phyloP scores from a whole-genome alignment of 2,113 vertebrate species.

The Rhabdornis inornatus region DNA sequence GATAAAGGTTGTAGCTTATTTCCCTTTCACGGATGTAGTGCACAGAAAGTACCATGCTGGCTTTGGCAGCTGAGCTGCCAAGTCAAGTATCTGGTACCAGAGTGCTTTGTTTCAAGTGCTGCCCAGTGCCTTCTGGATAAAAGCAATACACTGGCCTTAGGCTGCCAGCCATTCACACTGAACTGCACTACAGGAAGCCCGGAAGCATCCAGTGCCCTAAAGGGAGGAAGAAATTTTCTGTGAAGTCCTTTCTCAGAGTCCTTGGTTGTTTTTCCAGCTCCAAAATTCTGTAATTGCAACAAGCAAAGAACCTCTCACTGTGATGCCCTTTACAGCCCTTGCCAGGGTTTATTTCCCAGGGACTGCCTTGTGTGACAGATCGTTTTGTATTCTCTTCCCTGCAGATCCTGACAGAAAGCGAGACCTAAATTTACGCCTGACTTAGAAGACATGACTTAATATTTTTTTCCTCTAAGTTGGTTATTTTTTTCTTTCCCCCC shows the following conservation, averaged over 20 bases:
- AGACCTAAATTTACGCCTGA: neutral
- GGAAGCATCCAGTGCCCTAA: neutral
- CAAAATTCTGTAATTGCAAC: neutral
- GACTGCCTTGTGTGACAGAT: neutral
- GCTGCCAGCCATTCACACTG: neutral
- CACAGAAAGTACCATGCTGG: neutral
- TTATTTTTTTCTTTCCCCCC: fast-evolving
- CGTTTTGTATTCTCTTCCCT: neutral
- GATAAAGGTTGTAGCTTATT: neutral
- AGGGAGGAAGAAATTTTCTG: neutral
- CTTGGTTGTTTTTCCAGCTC: neutral
- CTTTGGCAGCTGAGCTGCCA: slow-evolving; percentile 7
- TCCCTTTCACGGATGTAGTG: neutral
- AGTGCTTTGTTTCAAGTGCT: neutral
- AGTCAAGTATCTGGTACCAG: neutral
- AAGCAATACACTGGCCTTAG: neutral
- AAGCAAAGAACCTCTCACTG: slow-evolving; percentile 11
- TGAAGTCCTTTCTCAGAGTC: neutral
- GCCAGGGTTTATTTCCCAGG: slow-evolving; percentile 42
- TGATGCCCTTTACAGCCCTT: neutral
- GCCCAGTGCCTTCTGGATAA: neutral
- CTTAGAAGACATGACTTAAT: neutral
- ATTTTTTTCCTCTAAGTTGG: neutral
- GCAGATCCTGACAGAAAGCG: neutral
- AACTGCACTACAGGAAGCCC: neutral